Conservation (phyloP, 2,113 vertebrate genomes). For the Oreochromis spilurus region DNA sequence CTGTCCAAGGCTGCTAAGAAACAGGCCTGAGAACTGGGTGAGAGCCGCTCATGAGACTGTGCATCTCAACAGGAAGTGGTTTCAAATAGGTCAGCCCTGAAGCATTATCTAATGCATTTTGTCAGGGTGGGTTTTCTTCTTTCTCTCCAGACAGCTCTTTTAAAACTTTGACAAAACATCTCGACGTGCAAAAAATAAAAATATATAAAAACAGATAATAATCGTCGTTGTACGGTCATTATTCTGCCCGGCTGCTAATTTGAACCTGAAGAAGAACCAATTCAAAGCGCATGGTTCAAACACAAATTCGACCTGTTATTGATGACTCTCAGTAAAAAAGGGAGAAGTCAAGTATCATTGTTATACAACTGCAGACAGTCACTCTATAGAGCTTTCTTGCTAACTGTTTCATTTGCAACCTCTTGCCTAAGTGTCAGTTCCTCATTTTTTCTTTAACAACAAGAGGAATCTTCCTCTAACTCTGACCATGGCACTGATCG, state of each 20-base stretch:
- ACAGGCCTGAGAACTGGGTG: not conserved
- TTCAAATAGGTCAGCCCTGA: slow-evolving; percentile 7
- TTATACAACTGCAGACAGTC: not conserved
- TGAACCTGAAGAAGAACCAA: not conserved
- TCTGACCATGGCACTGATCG: not conserved
- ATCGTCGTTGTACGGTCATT: not conserved
- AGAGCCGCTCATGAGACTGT: not conserved
- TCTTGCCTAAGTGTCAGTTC: not conserved
- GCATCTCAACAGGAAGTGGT: slow-evolving; percentile 28
- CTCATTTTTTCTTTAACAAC: not conserved
- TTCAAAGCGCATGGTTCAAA: not conserved
- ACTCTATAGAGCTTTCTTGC: not conserved
- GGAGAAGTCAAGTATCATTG: not conserved
- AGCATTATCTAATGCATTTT: not conserved
- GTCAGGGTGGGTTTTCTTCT: not conserved
- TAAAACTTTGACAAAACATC: not conserved
- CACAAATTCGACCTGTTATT: not conserved
- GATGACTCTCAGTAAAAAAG: not conserved
- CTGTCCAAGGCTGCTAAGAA: slow-evolving; percentile 30
- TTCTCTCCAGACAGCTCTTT: not conserved
- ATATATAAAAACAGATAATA: not conserved
- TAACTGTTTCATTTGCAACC: not conserved
- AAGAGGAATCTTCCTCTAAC: not conserved
- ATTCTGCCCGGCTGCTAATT: not conserved
- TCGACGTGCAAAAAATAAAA: not conserved